Evolutionary conservation across 1,140 invertebrate species (phyloP).

Genomic region (Cydia pomonella): DNA sequence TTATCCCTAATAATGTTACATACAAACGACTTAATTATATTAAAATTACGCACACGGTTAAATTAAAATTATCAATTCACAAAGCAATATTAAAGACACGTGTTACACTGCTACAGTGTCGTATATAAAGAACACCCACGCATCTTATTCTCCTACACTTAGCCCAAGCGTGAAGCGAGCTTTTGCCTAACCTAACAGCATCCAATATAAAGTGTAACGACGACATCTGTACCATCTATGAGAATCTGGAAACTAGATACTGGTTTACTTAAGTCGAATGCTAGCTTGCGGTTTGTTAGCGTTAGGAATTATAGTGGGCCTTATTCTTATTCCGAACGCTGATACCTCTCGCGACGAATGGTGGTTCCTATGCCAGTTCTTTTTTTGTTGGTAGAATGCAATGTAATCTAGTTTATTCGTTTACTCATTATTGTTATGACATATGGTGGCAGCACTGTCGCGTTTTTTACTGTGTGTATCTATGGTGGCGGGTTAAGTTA

Average conservation of each 20-base stretch:
- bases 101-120: background rate
- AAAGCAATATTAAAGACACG: background rate
- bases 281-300: background rate
- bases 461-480: too few species aligned
- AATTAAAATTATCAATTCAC: background rate
- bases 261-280: background rate
- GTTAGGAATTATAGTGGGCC: too few species aligned
- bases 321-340: too few species aligned
- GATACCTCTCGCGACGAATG: too few species aligned
- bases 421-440: too few species aligned
- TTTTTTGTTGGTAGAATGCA: too few species aligned
- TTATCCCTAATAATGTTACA: background rate
- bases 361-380: too few species aligned
- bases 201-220: background rate
- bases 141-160: background rate
- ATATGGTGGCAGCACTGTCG: too few species aligned
- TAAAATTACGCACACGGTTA: background rate
- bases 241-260: too few species aligned
- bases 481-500: too few species aligned
- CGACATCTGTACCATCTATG: too few species aligned
- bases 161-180: background rate
- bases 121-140: background rate
- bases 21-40: background rate
- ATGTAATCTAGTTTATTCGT: too few species aligned
- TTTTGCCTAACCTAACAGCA: background rate